Base-by-base conservation (phyloP, 1,140 invertebrate species). In the Oscheius sp. region DNA sequence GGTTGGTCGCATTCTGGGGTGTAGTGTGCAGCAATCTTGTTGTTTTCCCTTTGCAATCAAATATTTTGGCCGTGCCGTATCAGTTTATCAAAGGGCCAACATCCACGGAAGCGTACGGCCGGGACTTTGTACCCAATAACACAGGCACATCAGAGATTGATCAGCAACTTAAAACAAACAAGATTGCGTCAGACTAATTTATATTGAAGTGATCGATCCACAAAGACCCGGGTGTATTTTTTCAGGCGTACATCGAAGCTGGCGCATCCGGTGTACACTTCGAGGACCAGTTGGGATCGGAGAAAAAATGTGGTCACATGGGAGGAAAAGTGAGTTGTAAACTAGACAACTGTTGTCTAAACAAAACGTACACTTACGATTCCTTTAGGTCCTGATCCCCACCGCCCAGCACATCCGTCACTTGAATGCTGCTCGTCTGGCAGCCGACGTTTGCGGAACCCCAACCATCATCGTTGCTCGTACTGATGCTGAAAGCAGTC, bases 231-330 rank as follows among this genome's bases (percentile, higher is more conserved):
- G 42, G 34, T 58, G 13, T 20, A 23, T 10, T 7, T 23, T 79
- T 81, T 77, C 28, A 82, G 81, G 74, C 78, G 1, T 86, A 86
- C 78, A 86, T 85, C 52, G 85, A 85, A 76, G 82, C 85, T 35
- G 85, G 85, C n/a, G 85, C 82, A 4, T 63, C 85, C 58, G 85
- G 83, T 32, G 84, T 85, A 29, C 85, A 85, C 68, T 85, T 84
- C 73, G 85, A 85, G 75, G 85, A 85, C 76, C 85, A 85, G 65
- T 70, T 85, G 15, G 85, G 85, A 20, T 82, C 84, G 2, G 85
- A 84, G 62, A 85, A 85, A 77, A 85, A 85, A 79, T 85, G 85
- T 61, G 84, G 84, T 3, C 84, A 85, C 67, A 84, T 85, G 85
- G 85, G 84, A 34, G 84, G 84, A 65, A 85, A 84, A 65, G 80